Conservation (phyloP, 2,888 invertebrate genomes). For the Meteorus cinctellus region DNA sequence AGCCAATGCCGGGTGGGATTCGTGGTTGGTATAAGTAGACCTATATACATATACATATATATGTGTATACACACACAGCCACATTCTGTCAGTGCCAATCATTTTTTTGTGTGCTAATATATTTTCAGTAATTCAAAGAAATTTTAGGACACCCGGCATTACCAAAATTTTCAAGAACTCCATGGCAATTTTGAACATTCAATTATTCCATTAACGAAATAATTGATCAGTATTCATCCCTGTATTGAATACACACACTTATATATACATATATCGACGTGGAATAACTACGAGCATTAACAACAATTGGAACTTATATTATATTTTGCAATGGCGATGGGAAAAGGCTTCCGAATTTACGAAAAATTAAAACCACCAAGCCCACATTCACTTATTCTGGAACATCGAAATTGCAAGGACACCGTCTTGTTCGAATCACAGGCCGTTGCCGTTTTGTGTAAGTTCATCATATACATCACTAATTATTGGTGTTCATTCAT, state of each 20-base stretch:
- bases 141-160: slow-evolving; percentile 3
- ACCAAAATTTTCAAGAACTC: background rate
- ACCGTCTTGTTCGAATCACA: slow-evolving; percentile 94
- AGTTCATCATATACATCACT: slow-evolving; percentile 65
- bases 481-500: background rate
- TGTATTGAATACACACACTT: background rate
- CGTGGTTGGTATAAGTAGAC: background rate
- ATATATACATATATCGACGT: too few species aligned
- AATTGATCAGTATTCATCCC: background rate
- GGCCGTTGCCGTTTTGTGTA: slow-evolving; percentile 89
- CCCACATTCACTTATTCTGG: slow-evolving; percentile 92
- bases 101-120: slow-evolving; percentile 1
- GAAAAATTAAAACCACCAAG: slow-evolving; percentile 90
- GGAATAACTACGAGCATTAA: background rate
- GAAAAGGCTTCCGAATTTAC: slow-evolving; percentile 92
- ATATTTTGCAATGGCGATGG: slow-evolving; percentile 86
- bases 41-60: too few species aligned
- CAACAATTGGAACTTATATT: background rate
- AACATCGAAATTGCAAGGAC: slow-evolving; percentile 90
- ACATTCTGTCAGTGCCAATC: slow-evolving; percentile 2
- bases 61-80: background rate
- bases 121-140: slow-evolving; percentile 7
- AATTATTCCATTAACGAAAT: background rate
- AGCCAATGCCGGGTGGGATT: slow-evolving; percentile 5
- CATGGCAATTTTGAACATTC: slow-evolving; percentile 2